phyloP scores from a whole-genome alignment of 2,113 vertebrate genomes.

The Mesembrinibis cayennensis region DNA sequence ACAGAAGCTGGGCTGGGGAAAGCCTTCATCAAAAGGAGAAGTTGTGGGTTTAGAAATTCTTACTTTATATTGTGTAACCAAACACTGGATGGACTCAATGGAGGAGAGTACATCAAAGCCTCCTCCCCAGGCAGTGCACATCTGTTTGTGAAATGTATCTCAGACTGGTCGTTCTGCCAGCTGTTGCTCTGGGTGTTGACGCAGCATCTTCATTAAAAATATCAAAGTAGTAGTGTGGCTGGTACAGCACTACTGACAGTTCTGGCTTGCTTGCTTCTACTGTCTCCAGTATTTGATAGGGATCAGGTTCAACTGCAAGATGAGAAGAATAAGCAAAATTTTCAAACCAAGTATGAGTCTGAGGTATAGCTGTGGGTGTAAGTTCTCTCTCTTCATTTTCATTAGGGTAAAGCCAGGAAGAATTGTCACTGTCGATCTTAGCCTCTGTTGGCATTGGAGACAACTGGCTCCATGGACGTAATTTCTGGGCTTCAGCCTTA shows the following conservation, averaged over 20 bases:
- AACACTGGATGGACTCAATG: not conserved
- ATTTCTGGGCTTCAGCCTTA: not conserved
- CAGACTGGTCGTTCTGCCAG: not conserved
- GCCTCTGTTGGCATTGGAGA: not conserved
- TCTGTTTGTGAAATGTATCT: conserved; percentile 66
- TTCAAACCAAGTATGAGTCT: conserved; percentile 59
- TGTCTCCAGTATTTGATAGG: not conserved
- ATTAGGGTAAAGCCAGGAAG: not conserved
- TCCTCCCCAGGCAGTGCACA: not conserved
- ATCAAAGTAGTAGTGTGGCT: conserved; percentile 33
- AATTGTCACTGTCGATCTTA: not conserved
- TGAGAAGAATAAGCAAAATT: conserved; percentile 67
- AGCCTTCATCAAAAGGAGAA: not conserved
- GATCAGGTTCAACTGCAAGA: not conserved
- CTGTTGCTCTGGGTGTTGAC: not conserved
- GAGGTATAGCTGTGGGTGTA: not conserved
- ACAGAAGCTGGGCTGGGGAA: not conserved
- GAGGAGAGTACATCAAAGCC: not conserved
- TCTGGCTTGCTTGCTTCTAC: not conserved
- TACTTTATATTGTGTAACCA: conserved; percentile 4
- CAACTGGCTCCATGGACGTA: not conserved
- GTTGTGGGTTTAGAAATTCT: not conserved
- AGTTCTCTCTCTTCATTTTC: not conserved
- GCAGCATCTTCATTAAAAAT: not conserved
- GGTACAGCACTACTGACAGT: not conserved